Evolutionary conservation across 1,140 invertebrate genomes (phyloP).

Genomic region (Bombyx mori): ASM3026992v2 NC_085110.1:13308001-13308500

Average conservation of each 20-base stretch:
- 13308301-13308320: conserved; percentile 31
- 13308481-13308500: no score
- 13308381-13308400: neutral
- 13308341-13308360: neutral
- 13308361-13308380: conserved; percentile 1
- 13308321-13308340: conserved; percentile 1
- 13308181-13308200: conserved; percentile 17
- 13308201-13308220: conserved; percentile 26
- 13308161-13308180: conserved; percentile 7
- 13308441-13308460: no score
- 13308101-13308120: neutral
- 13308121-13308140: conserved; percentile 1
- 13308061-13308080: conserved; percentile 50
- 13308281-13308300: conserved; percentile 38
- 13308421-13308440: no score
- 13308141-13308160: neutral
- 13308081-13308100: conserved; percentile 9
- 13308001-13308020: no score
- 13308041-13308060: conserved; percentile 1
- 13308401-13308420: no score
- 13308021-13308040: no score
- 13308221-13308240: conserved; percentile 19
- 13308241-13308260: conserved; percentile 29
- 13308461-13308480: no score
- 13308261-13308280: conserved; percentile 43